phyloP scores from a whole-genome alignment of 2,888 invertebrate species.

The Ommatoiulus sabulosus region DNA sequence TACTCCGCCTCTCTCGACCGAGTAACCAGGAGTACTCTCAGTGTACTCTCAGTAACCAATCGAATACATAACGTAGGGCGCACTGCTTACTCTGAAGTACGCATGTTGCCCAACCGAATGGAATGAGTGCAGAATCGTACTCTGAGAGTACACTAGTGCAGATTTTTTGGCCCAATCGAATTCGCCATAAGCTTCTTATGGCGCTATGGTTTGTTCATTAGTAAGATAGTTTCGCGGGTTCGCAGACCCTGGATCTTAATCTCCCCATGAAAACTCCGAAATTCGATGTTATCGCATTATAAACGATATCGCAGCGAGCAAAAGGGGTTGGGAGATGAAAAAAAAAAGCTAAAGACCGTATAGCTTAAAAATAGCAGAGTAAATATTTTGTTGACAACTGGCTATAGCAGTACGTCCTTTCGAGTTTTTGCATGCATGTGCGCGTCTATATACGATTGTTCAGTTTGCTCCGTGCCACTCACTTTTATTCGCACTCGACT shows the following conservation, averaged over 20 bases:
- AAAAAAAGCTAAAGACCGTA: not conserved
- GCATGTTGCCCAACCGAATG: no score
- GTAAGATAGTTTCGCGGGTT: no score
- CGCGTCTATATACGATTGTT: not conserved
- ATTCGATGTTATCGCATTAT: not conserved
- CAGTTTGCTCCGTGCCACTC: not conserved
- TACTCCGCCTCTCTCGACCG: no score
- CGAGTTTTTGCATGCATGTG: not conserved
- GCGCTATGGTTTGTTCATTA: no score
- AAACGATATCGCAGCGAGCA: not conserved
- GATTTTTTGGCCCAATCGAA: no score
- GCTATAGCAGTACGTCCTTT: constrained; percentile 6
- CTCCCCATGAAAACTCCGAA: not conserved
- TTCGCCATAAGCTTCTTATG: no score
- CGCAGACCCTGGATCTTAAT: not conserved
- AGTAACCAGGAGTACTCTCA: no score
- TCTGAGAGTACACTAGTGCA: no score
- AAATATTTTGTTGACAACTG: constrained; percentile 36
- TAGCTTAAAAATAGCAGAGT: not conserved
- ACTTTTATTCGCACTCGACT: not conserved
- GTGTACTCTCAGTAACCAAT: no score
- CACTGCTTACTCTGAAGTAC: no score
- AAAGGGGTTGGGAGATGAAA: not conserved
- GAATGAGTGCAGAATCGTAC: no score
- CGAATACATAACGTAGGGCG: no score